Conservation (phyloP, 2,888 invertebrate genomes). For the Elgonia sp. region DNA sequence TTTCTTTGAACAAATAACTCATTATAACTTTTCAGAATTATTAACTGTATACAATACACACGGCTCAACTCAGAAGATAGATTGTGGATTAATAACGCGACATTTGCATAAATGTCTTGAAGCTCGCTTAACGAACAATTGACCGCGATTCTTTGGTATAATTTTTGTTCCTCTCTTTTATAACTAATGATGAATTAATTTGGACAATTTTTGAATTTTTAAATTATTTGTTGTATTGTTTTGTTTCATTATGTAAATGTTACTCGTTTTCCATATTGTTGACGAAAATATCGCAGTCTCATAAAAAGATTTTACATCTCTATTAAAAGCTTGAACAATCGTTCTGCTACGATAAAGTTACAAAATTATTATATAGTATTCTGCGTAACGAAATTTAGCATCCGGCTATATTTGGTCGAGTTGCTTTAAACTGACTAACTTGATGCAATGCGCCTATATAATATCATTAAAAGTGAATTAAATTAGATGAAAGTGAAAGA, state of each 20-base stretch:
- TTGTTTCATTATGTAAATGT: too few relatives aligned
- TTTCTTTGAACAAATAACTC: not conserved
- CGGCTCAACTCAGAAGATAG: not conserved
- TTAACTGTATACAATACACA: not conserved
- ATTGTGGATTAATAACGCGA: not conserved
- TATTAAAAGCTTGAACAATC: not conserved
- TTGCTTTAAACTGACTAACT: constrained; percentile 24
- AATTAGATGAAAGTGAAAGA: constrained; percentile 31
- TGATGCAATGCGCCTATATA: constrained; percentile 14
- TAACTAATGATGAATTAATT: too few relatives aligned
- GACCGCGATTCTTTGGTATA: too few relatives aligned
- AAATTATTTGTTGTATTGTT: too few relatives aligned
- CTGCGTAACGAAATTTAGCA: too few relatives aligned
- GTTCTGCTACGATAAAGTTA: not conserved
- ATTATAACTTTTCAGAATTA: not conserved
- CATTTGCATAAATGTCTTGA: not conserved
- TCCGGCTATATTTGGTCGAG: not conserved
- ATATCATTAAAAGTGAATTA: constrained; percentile 31
- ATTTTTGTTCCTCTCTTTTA: too few relatives aligned
- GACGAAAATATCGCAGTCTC: too few relatives aligned
- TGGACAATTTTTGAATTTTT: too few relatives aligned
- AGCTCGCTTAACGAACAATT: too few relatives aligned
- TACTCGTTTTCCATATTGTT: too few relatives aligned
- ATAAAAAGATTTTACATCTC: not conserved
- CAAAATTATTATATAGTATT: not conserved